Base-by-base conservation (phyloP, 2,797 vertebrate genomes). In the Sebastes ruberrimus region DNA sequence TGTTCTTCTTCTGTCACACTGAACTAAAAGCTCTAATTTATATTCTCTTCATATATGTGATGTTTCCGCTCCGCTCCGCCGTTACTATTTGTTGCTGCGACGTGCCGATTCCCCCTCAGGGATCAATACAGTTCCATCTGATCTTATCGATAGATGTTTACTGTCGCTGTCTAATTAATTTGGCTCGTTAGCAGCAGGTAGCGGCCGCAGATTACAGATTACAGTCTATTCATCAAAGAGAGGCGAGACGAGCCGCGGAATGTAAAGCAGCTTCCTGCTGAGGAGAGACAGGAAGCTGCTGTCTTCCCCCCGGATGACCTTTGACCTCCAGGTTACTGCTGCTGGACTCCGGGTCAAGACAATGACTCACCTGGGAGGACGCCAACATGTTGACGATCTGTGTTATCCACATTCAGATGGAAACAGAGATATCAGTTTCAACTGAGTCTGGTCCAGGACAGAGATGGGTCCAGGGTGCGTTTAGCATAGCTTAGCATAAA, bases 141-240 rank as follows among this genome's bases (percentile, higher is more conserved):
- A 93, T 92, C 88, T 83, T 86, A 92, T 92, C 84, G 30, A 88
- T 92, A 82, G 79, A 90, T 88, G 90, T 91, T 91, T 90, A 81
- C 90, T 71, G 67, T 86, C 67, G 28, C 61, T 35, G 67, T 86
- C 89, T 90, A 93, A 93, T 93, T 88, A 88, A 88, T 91, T 91
- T 89, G 65, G 82, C 88, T 90, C 70, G 81, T 92, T 92, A 91
- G 88, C 83, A 76, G 87, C 89, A 85, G 89, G 84, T 91, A 86
- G 77, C 68, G 8, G 27, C 59, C 4, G 32, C 74, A 81, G 84
- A 90, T 90, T 78, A 83, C 81, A 90, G 82, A 91, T 92, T 85
- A 76, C 78, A 71, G 76, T 89, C 67, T 69, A 84, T 88, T 89
- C 76, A 81, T 86, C 86, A 88, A 77, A 80, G 86, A 33, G 0